A percentile compares a stretch with the other conserved stretches of the same genome.
Conservation (phyloP, 2,797 vertebrate genomes). For the Cetoscarus ocellatus region DNA sequence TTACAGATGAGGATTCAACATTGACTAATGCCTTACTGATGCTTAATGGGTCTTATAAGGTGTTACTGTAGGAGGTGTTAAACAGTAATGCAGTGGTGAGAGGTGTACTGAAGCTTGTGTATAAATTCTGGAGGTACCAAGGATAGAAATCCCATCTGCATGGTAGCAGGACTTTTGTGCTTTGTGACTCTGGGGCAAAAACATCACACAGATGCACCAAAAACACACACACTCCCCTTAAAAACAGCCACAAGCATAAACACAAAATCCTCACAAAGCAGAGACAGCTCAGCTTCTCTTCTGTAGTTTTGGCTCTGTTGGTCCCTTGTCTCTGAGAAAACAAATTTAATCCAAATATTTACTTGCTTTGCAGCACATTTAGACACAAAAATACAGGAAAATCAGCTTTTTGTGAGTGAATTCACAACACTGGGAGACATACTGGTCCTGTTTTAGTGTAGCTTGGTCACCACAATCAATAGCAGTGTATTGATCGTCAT, state of each 20-base stretch:
- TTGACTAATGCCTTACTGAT: no score
- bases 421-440: slow-evolving; percentile 1
- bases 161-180: slow-evolving; percentile 5
- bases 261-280: slow-evolving; percentile 18
- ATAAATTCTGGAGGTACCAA: slow-evolving; percentile 21
- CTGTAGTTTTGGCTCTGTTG: slow-evolving; percentile 14
- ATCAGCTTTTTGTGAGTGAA: slow-evolving; percentile 13
- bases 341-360: slow-evolving; percentile 18
- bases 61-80: background rate
- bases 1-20: no score
- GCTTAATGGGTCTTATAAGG: no score
- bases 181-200: slow-evolving; percentile 33
- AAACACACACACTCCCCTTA: background rate
- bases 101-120: slow-evolving; percentile 15
- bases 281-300: slow-evolving; percentile 6
- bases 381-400: slow-evolving; percentile 19
- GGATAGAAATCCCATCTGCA: slow-evolving; percentile 41
- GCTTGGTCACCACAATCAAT: slow-evolving; percentile 19
- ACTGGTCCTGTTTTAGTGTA: slow-evolving; percentile 14
- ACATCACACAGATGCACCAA: slow-evolving; percentile 19
- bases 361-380: slow-evolving; percentile 20
- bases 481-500: slow-evolving; percentile 15
- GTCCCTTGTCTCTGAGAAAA: slow-evolving; percentile 15
- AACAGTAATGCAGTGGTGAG: background rate
- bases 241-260: slow-evolving; percentile 23